Conservation (phyloP, 2,888 invertebrate species). For the Dascillus cervinus region DNA sequence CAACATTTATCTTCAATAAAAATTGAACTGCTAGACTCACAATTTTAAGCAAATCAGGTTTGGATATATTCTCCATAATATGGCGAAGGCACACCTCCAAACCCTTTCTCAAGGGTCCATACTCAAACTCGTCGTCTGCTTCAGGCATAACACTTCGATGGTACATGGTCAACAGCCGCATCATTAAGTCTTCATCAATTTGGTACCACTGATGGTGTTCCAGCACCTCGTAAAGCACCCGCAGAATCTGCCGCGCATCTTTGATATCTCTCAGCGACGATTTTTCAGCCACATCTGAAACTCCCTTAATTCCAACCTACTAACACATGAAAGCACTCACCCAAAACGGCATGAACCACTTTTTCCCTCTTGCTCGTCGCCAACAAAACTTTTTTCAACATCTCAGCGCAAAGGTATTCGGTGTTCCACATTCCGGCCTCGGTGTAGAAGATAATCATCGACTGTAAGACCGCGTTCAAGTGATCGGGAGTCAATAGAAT, state of each 20-base stretch:
- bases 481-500: slow-evolving; percentile 26
- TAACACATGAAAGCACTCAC: slow-evolving; percentile 10
- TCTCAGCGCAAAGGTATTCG: slow-evolving; percentile 36
- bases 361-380: slow-evolving; percentile 24
- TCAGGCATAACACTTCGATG: slow-evolving; percentile 38
- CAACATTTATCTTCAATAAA: no score
- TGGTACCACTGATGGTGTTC: slow-evolving; percentile 43
- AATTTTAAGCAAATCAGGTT: slow-evolving; percentile 43
- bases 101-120: slow-evolving; percentile 42
- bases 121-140: slow-evolving; percentile 25
- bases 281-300: slow-evolving; percentile 11
- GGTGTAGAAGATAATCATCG: slow-evolving; percentile 37
- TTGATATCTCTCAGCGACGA: slow-evolving; percentile 28
- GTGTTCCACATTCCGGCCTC: slow-evolving; percentile 40
- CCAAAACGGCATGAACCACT: slow-evolving; percentile 22
- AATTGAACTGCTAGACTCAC: no score
- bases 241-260: slow-evolving; percentile 42
- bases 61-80: slow-evolving; percentile 45
- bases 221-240: slow-evolving; percentile 46
- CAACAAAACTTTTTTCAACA: slow-evolving; percentile 30
- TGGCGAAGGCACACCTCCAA: slow-evolving; percentile 50
- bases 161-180: slow-evolving; percentile 43
- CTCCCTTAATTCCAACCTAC: not conserved
- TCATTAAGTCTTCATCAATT: slow-evolving; percentile 40
- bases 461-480: slow-evolving; percentile 31